These are phyloP conservation scores for Drosophila jambulina DNA, from an alignment of 1,140 invertebrate genomes.

Conservation along the genomic window DNA sequence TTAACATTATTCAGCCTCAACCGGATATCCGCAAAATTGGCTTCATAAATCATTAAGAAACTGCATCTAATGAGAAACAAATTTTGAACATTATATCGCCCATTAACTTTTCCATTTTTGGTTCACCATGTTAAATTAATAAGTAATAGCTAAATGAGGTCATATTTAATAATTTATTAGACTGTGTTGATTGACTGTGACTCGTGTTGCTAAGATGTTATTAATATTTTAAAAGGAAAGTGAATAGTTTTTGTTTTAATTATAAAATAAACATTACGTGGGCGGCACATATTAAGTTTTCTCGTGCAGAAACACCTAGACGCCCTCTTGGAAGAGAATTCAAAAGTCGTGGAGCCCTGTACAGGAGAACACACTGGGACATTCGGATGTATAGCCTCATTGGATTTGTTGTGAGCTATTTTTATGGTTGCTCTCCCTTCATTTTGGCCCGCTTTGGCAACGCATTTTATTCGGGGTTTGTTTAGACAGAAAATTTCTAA, in stretches of 20 bases:
- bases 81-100: neutral
- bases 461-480: conserved; percentile 51
- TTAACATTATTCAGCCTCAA: neutral
- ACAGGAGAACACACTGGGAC: conserved; percentile 3
- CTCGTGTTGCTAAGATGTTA: neutral
- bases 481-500: conserved; percentile 66
- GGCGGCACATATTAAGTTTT: no score
- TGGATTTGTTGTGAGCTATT: conserved; percentile 48
- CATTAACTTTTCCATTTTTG: neutral
- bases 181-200: no score
- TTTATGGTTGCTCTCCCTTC: conserved; percentile 40
- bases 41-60: neutral
- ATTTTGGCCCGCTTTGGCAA: conserved; percentile 16
- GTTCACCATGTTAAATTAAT: neutral
- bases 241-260: no score
- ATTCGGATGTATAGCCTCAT: conserved; percentile 13
- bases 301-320: no score
- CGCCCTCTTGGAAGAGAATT: conserved; percentile 12
- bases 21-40: neutral
- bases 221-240: neutral
- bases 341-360: neutral
- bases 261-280: no score
- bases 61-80: neutral
- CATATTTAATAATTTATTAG: neutral
- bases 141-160: neutral